Conservation (phyloP, 2,888 invertebrate species). For the Limnephilus lunatus region DNA sequence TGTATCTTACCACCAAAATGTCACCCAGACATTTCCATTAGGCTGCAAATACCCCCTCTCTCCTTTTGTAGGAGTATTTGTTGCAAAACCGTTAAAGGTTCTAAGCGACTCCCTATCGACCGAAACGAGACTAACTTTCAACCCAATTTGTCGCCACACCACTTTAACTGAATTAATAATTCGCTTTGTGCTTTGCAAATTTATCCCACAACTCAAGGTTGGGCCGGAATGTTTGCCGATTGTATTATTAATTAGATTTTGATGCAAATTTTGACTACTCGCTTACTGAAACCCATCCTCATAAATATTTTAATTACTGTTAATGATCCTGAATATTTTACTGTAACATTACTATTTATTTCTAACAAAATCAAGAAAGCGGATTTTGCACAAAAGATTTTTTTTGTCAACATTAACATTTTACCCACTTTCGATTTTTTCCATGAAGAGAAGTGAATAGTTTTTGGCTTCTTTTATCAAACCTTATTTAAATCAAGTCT, state of each 20-base stretch:
- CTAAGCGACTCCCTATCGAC: slow-evolving; percentile 39
- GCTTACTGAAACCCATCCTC: background rate
- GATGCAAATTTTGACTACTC: slow-evolving; percentile 7
- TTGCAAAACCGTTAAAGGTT: slow-evolving; percentile 39
- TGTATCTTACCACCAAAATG: slow-evolving; percentile 18
- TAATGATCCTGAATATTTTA: background rate
- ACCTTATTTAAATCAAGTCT: slow-evolving; percentile 22
- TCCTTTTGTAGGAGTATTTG: slow-evolving; percentile 27
- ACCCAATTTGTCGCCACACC: slow-evolving; percentile 46
- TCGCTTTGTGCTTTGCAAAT: slow-evolving; percentile 37
- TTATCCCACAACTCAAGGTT: slow-evolving; percentile 28
- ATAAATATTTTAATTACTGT: background rate
- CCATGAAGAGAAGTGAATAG: background rate
- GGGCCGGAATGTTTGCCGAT: slow-evolving; percentile 8
- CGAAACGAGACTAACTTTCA: slow-evolving; percentile 44
- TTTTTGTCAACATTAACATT: background rate
- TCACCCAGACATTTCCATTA: slow-evolving; percentile 30
- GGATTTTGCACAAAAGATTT: too few species aligned
- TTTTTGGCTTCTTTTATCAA: background rate
- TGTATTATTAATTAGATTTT: slow-evolving; percentile 14
- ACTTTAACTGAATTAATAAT: slow-evolving; percentile 46
- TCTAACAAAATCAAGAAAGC: too few species aligned
- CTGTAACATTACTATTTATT: background rate
- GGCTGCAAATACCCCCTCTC: slow-evolving; percentile 19
- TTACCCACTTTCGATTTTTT: background rate